phyloP scores from a whole-genome alignment of 2,888 invertebrate genomes.

The Hesperia comma region DNA sequence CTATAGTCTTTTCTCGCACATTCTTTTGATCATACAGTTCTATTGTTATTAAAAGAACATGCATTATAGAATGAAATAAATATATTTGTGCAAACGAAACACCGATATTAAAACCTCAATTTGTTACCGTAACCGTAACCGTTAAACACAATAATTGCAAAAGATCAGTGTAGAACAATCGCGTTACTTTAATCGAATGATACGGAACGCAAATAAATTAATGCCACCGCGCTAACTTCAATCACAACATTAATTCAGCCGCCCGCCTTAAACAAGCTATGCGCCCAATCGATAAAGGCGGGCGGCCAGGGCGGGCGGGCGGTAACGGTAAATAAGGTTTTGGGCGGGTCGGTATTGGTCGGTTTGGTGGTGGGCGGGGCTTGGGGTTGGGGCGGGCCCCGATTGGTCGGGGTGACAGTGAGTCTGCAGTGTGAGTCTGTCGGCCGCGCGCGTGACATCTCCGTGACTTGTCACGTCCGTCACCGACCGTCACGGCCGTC shows the following conservation, averaged over 20 bases:
- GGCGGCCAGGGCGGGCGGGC: constrained; percentile 70
- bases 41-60: too few relatives aligned
- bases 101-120: not conserved
- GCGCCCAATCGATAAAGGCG: constrained; percentile 77
- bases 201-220: constrained; percentile 45
- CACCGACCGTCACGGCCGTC: not conserved
- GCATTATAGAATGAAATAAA: too few relatives aligned
- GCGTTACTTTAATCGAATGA: constrained; percentile 67
- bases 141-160: constrained; percentile 45
- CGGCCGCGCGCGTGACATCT: constrained; percentile 37
- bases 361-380: constrained; percentile 53
- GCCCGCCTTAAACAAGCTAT: constrained; percentile 79
- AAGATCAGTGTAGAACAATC: constrained; percentile 41
- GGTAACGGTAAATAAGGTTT: constrained; percentile 77
- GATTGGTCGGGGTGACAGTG: constrained; percentile 47
- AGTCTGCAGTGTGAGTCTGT: constrained; percentile 45
- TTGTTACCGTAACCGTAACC: not conserved
- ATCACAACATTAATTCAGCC: constrained; percentile 81
- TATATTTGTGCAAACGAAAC: too few relatives aligned
- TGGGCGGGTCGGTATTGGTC: constrained; percentile 59
- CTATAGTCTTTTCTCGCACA: too few relatives aligned
- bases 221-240: constrained; percentile 47
- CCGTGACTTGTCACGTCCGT: not conserved
- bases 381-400: constrained; percentile 49
- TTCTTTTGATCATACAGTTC: too few relatives aligned